Evolutionary conservation across 2,888 invertebrate species (phyloP).

Genomic region (Erebia epiphron): DNA sequence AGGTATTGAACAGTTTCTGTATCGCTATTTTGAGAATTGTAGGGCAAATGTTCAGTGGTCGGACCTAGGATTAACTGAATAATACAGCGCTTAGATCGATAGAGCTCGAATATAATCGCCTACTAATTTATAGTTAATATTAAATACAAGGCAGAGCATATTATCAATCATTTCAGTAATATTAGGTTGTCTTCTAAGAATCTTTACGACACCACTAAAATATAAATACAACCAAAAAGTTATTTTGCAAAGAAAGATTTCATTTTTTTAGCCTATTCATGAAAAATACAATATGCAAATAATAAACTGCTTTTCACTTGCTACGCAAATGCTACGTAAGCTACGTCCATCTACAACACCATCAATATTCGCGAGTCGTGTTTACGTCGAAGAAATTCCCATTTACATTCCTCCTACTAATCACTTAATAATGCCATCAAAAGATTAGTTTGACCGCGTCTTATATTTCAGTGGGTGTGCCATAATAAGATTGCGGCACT

Average conservation of each 20-base stretch:
- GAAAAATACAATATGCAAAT: not conserved
- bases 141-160: too few species aligned
- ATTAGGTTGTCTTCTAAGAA: too few species aligned
- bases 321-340: slow-evolving; percentile 20
- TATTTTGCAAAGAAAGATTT: not conserved
- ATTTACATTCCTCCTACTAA: slow-evolving; percentile 12
- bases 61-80: not conserved
- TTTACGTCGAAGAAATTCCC: not conserved
- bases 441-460: slow-evolving; percentile 45
- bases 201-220: too few species aligned
- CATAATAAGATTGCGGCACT: slow-evolving; percentile 81
- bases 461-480: slow-evolving; percentile 69
- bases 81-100: too few species aligned
- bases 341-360: slow-evolving; percentile 10
- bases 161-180: too few species aligned
- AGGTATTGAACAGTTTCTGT: not conserved
- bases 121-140: too few species aligned
- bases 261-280: not conserved
- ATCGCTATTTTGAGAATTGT: slow-evolving; percentile 6
- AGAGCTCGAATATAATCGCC: too few species aligned
- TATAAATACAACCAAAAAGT: too few species aligned
- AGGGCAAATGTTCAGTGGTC: slow-evolving; percentile 1
- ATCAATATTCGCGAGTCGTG: not conserved
- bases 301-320: not conserved
- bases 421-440: slow-evolving; percentile 22